phyloP scores from a whole-genome alignment of 2,113 vertebrate species.

The Cyanoramphus novaezelandiae region DNA sequence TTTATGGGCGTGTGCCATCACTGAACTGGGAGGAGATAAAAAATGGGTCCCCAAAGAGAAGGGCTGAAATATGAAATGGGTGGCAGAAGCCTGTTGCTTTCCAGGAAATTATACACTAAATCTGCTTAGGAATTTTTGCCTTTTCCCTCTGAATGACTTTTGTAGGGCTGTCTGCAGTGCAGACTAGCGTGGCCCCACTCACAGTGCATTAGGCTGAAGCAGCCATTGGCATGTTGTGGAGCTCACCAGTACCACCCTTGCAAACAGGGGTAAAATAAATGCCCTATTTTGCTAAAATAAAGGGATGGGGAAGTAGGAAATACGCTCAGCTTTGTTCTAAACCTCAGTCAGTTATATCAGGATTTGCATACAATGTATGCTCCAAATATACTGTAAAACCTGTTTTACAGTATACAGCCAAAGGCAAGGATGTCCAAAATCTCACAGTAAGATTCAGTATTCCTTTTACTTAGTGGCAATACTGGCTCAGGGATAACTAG shows the following conservation, averaged over 20 bases:
- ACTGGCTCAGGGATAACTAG: not conserved
- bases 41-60: not conserved
- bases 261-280: not conserved
- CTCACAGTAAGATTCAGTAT: not conserved
- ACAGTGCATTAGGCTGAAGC: not conserved
- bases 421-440: not conserved
- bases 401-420: not conserved
- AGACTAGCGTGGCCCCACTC: not conserved
- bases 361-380: not conserved
- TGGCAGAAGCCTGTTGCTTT: not conserved
- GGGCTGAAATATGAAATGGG: not conserved
- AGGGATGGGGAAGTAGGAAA: not conserved
- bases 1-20: not conserved
- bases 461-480: not conserved
- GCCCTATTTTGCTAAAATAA: not conserved
- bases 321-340: not conserved
- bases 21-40: not conserved
- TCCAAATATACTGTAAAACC: not conserved
- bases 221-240: rapidly evolving
- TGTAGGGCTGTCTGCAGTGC: not conserved
- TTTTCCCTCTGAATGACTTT: not conserved
- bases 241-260: not conserved
- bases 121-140: not conserved
- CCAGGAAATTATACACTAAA: not conserved
- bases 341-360: not conserved